These are phyloP conservation scores for Chrysina gloriosa DNA, from an alignment of 2,888 invertebrate species.

Conservation along the genomic window DNA sequence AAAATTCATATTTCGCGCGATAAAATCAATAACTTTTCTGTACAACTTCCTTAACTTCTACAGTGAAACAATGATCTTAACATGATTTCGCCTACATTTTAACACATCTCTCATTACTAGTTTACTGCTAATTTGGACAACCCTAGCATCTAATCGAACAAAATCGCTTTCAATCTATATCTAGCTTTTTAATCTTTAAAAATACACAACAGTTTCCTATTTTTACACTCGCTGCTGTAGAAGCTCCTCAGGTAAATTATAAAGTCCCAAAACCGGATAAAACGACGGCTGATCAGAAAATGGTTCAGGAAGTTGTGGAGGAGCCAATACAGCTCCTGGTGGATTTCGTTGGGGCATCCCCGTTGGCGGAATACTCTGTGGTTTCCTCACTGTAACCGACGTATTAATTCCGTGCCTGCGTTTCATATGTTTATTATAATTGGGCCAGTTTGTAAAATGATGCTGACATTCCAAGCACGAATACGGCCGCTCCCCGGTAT, in stretches of 20 bases:
- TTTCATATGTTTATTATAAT: constrained; percentile 87
- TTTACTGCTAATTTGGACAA: no score
- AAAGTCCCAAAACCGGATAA: constrained; percentile 61
- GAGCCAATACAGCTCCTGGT: constrained; percentile 63
- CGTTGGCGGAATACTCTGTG: constrained; percentile 64
- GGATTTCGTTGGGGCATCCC: constrained; percentile 65
- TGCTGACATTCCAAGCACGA: constrained; percentile 78
- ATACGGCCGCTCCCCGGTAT: constrained; percentile 79
- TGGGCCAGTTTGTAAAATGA: constrained; percentile 85
- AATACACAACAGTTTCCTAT: no score
- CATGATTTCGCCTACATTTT: no score
- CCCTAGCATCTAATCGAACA: no score
- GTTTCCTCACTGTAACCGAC: constrained; percentile 63
- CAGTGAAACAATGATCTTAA: no score
- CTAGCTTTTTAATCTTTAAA: no score
- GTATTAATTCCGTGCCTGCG: constrained; percentile 73
- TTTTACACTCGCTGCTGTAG: constrained; percentile 37
- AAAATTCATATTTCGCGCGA: no score
- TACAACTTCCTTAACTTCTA: no score
- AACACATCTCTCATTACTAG: no score
- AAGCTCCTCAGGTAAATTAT: constrained; percentile 60
- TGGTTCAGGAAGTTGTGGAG: constrained; percentile 51
- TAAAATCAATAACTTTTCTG: no score
- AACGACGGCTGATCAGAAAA: constrained; percentile 49
- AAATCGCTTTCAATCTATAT: no score